These are phyloP conservation scores for Calcarius lapponicus DNA, from an alignment of 2,797 vertebrate species.

Conservation along the genomic window DNA sequence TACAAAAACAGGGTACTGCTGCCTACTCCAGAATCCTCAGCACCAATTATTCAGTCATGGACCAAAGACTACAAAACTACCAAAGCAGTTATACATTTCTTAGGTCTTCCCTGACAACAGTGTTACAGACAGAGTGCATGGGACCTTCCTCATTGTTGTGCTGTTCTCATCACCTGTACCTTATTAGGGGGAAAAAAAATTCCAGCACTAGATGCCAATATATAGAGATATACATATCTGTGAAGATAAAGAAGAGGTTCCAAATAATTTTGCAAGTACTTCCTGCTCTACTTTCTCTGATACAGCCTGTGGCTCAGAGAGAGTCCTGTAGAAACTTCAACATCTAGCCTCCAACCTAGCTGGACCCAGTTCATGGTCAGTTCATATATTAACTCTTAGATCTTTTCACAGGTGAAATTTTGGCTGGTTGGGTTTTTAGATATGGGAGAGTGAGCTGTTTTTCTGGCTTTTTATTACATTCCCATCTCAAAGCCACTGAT, in stretches of 20 bases:
- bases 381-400: not conserved
- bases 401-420: not conserved
- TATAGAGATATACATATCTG: not conserved
- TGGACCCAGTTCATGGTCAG: not conserved
- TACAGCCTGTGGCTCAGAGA: not conserved
- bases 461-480: not conserved
- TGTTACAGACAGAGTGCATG: not conserved
- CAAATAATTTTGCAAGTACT: not conserved
- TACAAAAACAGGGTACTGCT: not conserved
- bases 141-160: not conserved
- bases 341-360: not conserved
- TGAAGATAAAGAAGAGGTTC: not conserved
- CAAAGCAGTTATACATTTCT: not conserved
- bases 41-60: not conserved
- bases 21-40: not conserved
- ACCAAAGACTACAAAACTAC: not conserved
- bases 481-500: not conserved
- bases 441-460: not conserved
- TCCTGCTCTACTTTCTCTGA: not conserved
- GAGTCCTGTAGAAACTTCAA: not conserved
- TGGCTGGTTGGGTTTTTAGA: not conserved
- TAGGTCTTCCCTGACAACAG: not conserved
- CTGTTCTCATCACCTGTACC: not conserved
- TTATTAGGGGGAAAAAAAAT: not conserved
- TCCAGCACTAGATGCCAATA: not conserved